Conservation (phyloP, 2,113 vertebrate species). For the Scatophagus argus region DNA sequence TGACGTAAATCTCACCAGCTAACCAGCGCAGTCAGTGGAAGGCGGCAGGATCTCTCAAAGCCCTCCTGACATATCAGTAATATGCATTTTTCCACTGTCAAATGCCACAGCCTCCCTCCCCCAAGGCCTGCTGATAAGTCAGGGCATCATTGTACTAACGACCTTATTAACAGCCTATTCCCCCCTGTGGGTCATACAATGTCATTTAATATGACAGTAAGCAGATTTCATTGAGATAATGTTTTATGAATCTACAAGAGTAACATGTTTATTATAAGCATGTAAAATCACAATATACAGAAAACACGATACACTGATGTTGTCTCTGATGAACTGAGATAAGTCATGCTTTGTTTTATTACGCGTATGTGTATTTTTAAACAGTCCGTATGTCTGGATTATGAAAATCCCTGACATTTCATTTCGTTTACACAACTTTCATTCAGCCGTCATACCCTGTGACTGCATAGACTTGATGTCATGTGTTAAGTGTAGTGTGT, state of each 20-base stretch:
- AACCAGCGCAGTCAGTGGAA: not conserved
- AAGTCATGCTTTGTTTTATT: not conserved
- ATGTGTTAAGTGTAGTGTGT: not conserved
- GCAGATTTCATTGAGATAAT: not conserved
- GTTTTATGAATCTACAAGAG: not conserved
- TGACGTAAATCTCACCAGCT: slow-evolving; percentile 3
- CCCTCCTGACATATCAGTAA: slow-evolving; percentile 29
- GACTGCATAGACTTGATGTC: not conserved
- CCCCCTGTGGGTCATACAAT: not conserved
- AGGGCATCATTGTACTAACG: not conserved
- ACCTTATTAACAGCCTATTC: slow-evolving; percentile 3
- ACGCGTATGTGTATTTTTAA: not conserved
- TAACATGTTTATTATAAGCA: not conserved
- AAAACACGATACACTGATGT: not conserved
- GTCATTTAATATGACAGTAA: not conserved
- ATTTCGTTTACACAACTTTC: not conserved
- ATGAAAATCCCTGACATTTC: not conserved
- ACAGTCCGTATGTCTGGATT: not conserved
- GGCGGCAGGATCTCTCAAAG: not conserved
- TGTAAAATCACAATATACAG: not conserved
- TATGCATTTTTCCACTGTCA: slow-evolving; percentile 31
- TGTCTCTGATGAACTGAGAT: not conserved
- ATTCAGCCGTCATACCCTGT: not conserved
- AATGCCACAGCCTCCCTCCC: not conserved
- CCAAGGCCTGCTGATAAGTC: slow-evolving; percentile 24